phyloP scores from a whole-genome alignment of 2,888 invertebrate species.

The Sycophila texana region DNA sequence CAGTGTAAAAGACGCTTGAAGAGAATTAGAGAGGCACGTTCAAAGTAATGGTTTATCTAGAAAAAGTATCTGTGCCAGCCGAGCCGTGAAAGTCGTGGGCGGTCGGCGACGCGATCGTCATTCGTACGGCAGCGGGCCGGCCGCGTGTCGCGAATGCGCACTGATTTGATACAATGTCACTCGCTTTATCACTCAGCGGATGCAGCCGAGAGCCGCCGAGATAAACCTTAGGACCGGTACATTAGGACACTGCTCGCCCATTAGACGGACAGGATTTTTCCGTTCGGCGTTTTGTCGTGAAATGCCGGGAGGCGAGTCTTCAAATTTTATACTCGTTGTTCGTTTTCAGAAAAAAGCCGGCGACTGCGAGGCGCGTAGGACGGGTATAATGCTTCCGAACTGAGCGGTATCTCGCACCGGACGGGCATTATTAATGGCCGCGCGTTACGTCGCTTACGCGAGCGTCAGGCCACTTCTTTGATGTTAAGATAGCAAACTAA shows the following conservation, averaged over 20 bases:
- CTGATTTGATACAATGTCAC: slow-evolving; percentile 38
- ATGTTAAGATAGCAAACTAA: slow-evolving; percentile 44
- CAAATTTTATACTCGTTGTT: slow-evolving; percentile 5
- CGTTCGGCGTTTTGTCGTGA: slow-evolving; percentile 21
- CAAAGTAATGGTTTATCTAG: slow-evolving; percentile 46
- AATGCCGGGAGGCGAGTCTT: background rate
- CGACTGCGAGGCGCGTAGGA: too few species aligned
- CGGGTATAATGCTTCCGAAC: too few species aligned
- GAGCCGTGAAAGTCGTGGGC: slow-evolving; percentile 54
- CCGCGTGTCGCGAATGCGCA: background rate
- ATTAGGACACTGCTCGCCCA: slow-evolving; percentile 38
- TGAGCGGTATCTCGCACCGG: too few species aligned
- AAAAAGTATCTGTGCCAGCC: slow-evolving; percentile 48
- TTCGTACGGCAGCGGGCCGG: too few species aligned
- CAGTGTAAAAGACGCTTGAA: slow-evolving; percentile 8
- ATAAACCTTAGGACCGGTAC: slow-evolving; percentile 50
- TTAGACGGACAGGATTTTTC: slow-evolving; percentile 16
- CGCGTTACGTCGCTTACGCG: slow-evolving; percentile 11
- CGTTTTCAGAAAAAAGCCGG: slow-evolving; percentile 3
- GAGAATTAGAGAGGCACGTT: slow-evolving; percentile 38
- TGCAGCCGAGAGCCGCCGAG: slow-evolving; percentile 14
- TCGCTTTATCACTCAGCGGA: slow-evolving; percentile 28
- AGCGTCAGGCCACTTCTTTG: slow-evolving; percentile 40
- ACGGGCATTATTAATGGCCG: slow-evolving; percentile 21
- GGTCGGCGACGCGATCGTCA: slow-evolving; percentile 30